phyloP scores from a whole-genome alignment of 2,797 vertebrate genomes.

The Orestias chungarensis region DNA sequence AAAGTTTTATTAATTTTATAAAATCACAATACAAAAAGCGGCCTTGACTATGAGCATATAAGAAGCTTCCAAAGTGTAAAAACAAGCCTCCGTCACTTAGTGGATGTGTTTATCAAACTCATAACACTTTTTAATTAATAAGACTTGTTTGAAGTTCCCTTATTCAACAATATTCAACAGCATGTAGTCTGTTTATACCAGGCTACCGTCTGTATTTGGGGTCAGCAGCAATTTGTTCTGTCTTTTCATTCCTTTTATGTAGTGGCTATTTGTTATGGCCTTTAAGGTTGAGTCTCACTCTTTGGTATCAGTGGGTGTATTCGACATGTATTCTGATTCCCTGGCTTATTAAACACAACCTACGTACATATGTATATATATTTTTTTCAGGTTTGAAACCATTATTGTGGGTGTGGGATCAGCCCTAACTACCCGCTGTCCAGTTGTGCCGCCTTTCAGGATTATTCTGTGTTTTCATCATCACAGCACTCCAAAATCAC shows the following conservation, averaged over 20 bases:
- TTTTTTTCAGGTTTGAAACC: conserved; percentile 23
- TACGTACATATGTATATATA: not conserved
- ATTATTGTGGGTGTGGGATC: conserved; percentile 13
- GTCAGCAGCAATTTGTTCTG: not conserved
- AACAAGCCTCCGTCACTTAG: not conserved
- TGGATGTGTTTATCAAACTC: not conserved
- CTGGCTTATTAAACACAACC: not conserved
- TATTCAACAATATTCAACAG: conserved; percentile 20
- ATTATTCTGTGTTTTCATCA: conserved; percentile 11
- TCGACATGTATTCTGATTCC: not conserved
- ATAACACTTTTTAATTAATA: conserved; percentile 4
- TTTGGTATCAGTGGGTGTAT: not conserved
- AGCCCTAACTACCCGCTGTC: conserved; percentile 23
- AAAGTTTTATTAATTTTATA: no score
- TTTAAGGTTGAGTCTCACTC: not conserved
- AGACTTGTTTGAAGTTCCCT: conserved; percentile 22
- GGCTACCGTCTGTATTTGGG: not conserved
- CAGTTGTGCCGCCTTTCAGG: conserved; percentile 13
- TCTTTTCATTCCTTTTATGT: conserved; percentile 34
- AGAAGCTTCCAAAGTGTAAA: no score
- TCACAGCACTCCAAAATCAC: conserved; percentile 22
- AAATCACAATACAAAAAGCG: no score
- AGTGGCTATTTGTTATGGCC: conserved; percentile 17
- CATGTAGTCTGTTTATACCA: not conserved
- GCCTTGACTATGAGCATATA: no score